Evolutionary conservation across 2,113 vertebrate genomes (phyloP).

Genomic region (Lepus timidus): DNA sequence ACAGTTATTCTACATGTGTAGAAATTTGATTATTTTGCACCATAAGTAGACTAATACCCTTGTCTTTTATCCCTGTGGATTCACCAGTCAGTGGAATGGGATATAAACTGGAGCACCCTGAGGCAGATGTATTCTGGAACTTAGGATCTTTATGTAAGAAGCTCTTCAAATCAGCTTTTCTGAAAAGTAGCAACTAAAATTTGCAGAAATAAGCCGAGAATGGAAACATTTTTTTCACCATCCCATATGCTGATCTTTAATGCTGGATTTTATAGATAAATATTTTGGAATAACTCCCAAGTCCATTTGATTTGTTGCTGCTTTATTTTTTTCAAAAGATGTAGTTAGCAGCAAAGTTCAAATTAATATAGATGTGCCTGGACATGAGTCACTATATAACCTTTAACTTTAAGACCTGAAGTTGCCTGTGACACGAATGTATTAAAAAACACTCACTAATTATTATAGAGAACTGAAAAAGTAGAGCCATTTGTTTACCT

Average conservation of each 20-base stretch:
- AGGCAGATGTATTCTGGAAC: not conserved
- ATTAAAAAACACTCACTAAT: conserved; percentile 13
- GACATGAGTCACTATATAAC: conserved; percentile 35
- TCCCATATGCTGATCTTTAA: not conserved
- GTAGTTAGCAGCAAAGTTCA: conserved; percentile 64
- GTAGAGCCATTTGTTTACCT: not conserved
- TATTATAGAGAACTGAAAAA: not conserved
- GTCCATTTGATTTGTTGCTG: conserved; percentile 52
- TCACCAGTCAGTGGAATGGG: not conserved
- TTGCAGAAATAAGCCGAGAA: not conserved
- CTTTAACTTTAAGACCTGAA: conserved; percentile 18
- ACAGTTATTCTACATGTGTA: no score
- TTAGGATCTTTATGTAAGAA: not conserved
- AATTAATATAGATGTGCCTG: conserved; percentile 61
- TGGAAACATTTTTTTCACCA: not conserved
- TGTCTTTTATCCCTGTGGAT: not conserved
- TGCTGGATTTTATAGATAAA: conserved; percentile 20
- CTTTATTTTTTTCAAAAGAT: conserved; percentile 41
- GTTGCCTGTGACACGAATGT: not conserved
- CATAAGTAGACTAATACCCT: not conserved
- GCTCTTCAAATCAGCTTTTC: not conserved
- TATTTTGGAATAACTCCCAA: conserved; percentile 31
- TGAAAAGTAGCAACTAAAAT: not conserved
- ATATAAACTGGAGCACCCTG: conserved; percentile 18
- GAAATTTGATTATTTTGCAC: not conserved